Evolutionary conservation across 2,113 vertebrate genomes (phyloP), one percentile per base, ranked within the genome.

Genomic region (Austrofundulus limnaeus): DNA sequence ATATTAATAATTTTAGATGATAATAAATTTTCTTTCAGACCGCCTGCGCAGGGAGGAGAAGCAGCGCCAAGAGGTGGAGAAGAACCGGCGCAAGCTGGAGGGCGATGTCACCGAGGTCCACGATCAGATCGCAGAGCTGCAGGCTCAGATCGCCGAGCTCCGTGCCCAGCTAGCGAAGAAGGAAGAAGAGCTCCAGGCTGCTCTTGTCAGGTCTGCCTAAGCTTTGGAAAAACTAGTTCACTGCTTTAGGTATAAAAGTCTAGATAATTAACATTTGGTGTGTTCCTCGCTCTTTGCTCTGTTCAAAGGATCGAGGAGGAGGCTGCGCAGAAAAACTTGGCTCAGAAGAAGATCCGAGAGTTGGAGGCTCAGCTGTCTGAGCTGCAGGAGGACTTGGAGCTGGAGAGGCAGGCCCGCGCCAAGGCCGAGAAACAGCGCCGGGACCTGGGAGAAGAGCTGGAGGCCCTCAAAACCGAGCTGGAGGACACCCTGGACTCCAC

Each of bases 261-360:
- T 14, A 49, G 11, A 49, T 6, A 5, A 50, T 51, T 25, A 8
- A 17, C 14, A 28, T 51, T 24, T 17, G 2, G 23, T 28, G 0
- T 7, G 8, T 24, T 9, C 21, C 23, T 58, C 17, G 20, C 20
- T 45, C 61, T 0, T 11, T 24, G 0, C 25, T n/a, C 15, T 11
- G n/a, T 2, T n/a, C n/a, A n/a, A 75, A 99, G 97, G 89, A 95
- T 96, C 47, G 97, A 99, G 80, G 97, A 99, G 62, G 97, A 99
- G 81, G 93, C 96, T 3, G 87, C 94, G 0, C 95, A 97, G 84
- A 99, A 99, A 87, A 99, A 98, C 70, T 76, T 95, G 86, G 97
- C 97, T 43, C 89, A 98, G 50, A 99, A 99, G 77, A 98, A 97
- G 90, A 96, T 99, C 66, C 91, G 97, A 1, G 97, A 99, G 81